phyloP scores from a whole-genome alignment of 2,797 vertebrate species.

The Microchirus variegatus region DNA sequence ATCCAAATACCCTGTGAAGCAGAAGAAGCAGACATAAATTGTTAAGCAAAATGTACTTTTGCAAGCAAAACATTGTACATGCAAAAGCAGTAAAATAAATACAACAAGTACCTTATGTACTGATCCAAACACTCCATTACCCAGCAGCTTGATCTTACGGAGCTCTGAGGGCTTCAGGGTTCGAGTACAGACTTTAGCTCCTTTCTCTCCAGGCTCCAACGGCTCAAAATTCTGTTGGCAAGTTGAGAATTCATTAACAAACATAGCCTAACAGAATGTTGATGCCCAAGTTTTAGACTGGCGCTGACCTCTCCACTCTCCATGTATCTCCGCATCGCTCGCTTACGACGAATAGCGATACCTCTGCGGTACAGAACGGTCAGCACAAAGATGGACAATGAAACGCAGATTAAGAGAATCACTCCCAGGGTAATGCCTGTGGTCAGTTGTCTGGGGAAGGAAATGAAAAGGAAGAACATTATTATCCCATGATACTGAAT shows the following conservation, averaged over 20 bases:
- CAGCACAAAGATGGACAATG: conserved; percentile 81
- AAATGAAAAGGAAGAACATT: conserved; percentile 8
- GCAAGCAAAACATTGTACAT: neutral
- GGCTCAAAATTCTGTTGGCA: conserved; percentile 87
- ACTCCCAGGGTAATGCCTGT: conserved; percentile 84
- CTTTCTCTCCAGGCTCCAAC: conserved; percentile 90
- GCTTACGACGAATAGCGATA: conserved; percentile 90
- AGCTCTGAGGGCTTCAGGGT: conserved; percentile 90
- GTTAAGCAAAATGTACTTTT: neutral
- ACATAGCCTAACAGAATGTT: neutral
- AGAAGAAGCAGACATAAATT: conserved; percentile 20
- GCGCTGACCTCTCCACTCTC: conserved; percentile 88
- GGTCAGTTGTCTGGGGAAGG: conserved; percentile 70
- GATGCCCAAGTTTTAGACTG: neutral
- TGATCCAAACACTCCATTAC: conserved; percentile 90
- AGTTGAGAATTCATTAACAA: conserved; percentile 10
- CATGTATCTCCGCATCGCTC: conserved; percentile 94
- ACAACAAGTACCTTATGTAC: conserved; percentile 88
- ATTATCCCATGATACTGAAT: conserved; percentile 1
- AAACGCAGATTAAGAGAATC: conserved; percentile 76
- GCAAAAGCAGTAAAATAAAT: too few species aligned
- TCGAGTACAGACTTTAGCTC: conserved; percentile 86
- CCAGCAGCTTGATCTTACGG: conserved; percentile 89
- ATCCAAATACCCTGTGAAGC: conserved; percentile 90
- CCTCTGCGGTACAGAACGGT: conserved; percentile 88